A percentile compares a stretch with the other conserved stretches of the same genome.
Evolutionary conservation across 2,113 vertebrate genomes (phyloP).

Genomic region (Lonchura striata): DNA sequence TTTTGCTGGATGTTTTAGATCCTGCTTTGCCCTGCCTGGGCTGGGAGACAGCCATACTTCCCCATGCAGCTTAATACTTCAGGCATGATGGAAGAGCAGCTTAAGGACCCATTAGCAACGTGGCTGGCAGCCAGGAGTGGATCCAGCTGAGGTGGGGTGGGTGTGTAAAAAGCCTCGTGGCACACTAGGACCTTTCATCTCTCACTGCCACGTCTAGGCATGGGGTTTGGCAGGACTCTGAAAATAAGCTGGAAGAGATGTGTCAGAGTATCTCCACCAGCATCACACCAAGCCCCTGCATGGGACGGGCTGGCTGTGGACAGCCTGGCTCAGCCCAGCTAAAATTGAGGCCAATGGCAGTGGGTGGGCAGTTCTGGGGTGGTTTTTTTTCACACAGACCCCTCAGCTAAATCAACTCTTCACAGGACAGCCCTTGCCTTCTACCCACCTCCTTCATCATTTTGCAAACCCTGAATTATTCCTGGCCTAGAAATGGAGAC

Average conservation of each 20-base stretch:
- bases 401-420: too few relatives aligned
- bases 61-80: background rate
- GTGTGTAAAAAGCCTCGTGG: rapidly evolving
- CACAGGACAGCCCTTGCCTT: background rate
- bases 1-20: background rate
- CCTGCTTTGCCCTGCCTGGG: background rate
- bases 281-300: background rate
- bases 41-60: background rate
- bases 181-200: background rate
- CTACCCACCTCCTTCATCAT: background rate
- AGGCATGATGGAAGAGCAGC: background rate
- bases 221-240: background rate
- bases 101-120: background rate
- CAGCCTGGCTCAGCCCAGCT: background rate
- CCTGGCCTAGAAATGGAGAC: background rate
- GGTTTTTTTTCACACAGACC: background rate
- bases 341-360: rapidly evolving
- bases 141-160: rapidly evolving
- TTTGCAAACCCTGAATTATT: background rate
- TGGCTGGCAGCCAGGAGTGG: background rate
- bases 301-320: rapidly evolving
- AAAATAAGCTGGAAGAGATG: background rate
- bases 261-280: background rate
- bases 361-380: rapidly evolving
- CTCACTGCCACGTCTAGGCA: background rate